phyloP scores from a whole-genome alignment of 2,797 vertebrate genomes.

The Anomalospiza imberbis region DNA sequence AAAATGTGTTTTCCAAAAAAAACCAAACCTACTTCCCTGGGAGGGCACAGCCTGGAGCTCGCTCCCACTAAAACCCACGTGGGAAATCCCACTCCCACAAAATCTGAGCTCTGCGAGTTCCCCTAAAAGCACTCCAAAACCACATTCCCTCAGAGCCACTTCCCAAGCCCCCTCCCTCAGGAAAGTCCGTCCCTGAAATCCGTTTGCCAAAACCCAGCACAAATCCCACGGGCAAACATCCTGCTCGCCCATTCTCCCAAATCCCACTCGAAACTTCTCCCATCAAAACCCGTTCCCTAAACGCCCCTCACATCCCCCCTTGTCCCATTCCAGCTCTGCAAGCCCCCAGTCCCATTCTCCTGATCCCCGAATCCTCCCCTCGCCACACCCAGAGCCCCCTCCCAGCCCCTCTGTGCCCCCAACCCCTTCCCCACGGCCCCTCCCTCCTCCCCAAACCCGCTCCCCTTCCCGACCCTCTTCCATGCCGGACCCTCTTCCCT shows the following conservation, averaged over 20 bases:
- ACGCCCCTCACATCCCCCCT: not conserved
- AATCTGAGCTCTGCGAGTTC: not conserved
- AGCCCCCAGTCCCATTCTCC: not conserved
- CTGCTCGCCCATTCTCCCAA: too few relatives aligned
- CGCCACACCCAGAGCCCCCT: not conserved
- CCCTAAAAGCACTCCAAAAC: not conserved
- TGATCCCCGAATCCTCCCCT: not conserved
- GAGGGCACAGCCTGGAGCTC: not conserved
- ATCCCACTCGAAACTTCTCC: not conserved
- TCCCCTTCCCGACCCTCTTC: not conserved
- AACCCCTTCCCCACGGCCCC: not conserved
- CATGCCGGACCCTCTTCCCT: not conserved
- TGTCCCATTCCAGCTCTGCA: not conserved
- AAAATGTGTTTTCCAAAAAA: not conserved
- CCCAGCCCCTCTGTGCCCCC: not conserved
- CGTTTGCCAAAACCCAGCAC: not conserved
- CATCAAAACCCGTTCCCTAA: not conserved
- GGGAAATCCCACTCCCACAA: not conserved
- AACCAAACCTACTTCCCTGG: not conserved
- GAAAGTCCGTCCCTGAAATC: not conserved
- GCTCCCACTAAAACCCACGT: not conserved
- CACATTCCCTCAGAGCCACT: rapidly evolving
- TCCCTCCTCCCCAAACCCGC: not conserved
- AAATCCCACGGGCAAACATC: not conserved
- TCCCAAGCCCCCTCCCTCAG: not conserved